Evolutionary conservation across 2,888 invertebrate species (phyloP).

Genomic region (Eristalis tenax): DNA sequence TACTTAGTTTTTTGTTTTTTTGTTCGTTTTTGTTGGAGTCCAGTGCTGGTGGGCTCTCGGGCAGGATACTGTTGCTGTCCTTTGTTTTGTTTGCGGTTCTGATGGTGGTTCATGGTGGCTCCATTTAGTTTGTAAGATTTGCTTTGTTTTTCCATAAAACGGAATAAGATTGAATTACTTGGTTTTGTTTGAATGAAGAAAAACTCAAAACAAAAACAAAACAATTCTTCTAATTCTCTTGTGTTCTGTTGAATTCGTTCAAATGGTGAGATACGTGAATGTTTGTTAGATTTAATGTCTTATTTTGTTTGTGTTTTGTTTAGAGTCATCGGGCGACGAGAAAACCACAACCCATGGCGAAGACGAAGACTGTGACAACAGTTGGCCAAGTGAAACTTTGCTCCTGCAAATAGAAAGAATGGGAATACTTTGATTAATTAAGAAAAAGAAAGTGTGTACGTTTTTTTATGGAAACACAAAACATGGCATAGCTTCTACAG

Average conservation of each 20-base stretch:
- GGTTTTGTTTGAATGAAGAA: constrained; percentile 6
- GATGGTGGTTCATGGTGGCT: constrained; percentile 15
- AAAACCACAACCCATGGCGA: constrained; percentile 81
- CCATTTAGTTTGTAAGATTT: background rate
- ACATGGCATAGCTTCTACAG: no score
- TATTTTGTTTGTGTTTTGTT: background rate
- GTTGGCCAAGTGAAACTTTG: constrained; percentile 81
- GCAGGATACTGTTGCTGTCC: constrained; percentile 56
- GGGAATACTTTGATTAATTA: constrained; percentile 1
- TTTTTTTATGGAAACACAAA: no score
- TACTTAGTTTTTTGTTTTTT: constrained; percentile 40
- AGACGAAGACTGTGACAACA: constrained; percentile 80
- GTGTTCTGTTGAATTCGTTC: constrained; percentile 29
- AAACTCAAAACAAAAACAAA: constrained; percentile 19
- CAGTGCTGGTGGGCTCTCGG: constrained; percentile 61
- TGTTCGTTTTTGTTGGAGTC: constrained; percentile 54
- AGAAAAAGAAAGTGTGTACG: background rate
- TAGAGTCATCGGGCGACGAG: constrained; percentile 81
- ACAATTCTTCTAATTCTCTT: constrained; percentile 41
- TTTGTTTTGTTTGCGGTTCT: constrained; percentile 11
- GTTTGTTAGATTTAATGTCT: constrained; percentile 57
- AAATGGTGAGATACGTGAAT: constrained; percentile 26
- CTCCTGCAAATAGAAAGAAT: constrained; percentile 75
- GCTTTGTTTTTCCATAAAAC: constrained; percentile 40
- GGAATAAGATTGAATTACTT: constrained; percentile 39